These are phyloP conservation scores for Acestrorhynchus altus DNA, from an alignment of 2,797 vertebrate genomes.

Conservation along the genomic window DNA sequence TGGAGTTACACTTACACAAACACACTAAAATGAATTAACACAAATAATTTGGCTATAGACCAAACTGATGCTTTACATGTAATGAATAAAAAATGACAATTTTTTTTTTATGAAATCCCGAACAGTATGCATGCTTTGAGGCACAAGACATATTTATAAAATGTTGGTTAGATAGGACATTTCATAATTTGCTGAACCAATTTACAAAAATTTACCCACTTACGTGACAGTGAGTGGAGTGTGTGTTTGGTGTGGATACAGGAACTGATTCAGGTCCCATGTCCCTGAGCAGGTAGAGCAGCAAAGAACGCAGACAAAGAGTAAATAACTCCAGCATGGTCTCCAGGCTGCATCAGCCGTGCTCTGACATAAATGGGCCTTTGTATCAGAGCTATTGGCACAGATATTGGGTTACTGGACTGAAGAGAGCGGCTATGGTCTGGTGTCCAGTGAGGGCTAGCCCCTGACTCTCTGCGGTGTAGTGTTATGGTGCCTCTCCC, in stretches of 20 bases:
- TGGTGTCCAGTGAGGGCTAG: slow-evolving; percentile 19
- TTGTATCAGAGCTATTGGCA: slow-evolving; percentile 41
- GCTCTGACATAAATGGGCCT: slow-evolving; percentile 39
- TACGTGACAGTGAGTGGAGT: not conserved
- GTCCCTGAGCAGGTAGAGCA: not conserved
- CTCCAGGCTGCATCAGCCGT: slow-evolving; percentile 20
- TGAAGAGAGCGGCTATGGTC: slow-evolving; percentile 40
- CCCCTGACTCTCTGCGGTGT: slow-evolving; percentile 19
- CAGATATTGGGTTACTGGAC: slow-evolving; percentile 44
- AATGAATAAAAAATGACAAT: too few relatives aligned
- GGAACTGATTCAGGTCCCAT: not conserved
- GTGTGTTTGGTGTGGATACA: slow-evolving; percentile 2
- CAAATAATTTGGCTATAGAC: too few relatives aligned
- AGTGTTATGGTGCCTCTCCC: slow-evolving; percentile 36
- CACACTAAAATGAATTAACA: too few relatives aligned
- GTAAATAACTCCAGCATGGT: slow-evolving; percentile 25
- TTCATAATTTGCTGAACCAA: too few relatives aligned
- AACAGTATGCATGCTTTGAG: too few relatives aligned
- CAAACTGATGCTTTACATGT: too few relatives aligned
- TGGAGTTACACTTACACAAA: too few relatives aligned
- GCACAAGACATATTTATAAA: too few relatives aligned
- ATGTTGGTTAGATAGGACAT: too few relatives aligned
- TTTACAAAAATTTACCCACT: too few relatives aligned
- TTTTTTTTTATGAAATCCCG: too few relatives aligned
- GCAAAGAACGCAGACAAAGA: slow-evolving; percentile 14